These are phyloP conservation scores for Bergia sp. DNA, from an alignment of 92 coral and sea anemone species.

Conservation along the genomic window DNA sequence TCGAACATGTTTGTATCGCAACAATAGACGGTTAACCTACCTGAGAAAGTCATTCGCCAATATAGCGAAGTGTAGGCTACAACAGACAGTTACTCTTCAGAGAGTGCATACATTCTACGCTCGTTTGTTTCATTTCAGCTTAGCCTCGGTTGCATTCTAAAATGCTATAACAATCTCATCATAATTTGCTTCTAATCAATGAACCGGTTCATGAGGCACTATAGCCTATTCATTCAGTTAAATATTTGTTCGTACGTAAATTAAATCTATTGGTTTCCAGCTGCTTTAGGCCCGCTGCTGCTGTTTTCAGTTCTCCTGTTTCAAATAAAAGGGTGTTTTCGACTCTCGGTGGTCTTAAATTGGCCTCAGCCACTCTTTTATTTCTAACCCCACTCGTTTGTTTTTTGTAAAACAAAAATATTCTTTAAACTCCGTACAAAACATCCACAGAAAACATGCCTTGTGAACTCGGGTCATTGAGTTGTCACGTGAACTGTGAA, in stretches of 20 bases:
- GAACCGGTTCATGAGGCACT: not conserved
- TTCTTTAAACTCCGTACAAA: not conserved
- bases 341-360: not conserved
- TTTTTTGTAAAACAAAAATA: too few species aligned
- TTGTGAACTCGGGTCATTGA: not conserved
- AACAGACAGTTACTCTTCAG: not conserved
- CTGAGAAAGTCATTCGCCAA: not conserved
- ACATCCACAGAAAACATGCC: not conserved
- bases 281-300: not conserved
- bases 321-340: not conserved
- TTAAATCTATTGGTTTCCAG: not conserved
- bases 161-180: not conserved
- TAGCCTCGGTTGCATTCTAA: not conserved
- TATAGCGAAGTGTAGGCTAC: not conserved
- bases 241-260: too few species aligned
- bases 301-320: not conserved
- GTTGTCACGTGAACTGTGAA: not conserved
- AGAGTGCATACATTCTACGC: not conserved
- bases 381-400: not conserved
- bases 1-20: not conserved
- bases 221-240: too few species aligned
- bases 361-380: not conserved
- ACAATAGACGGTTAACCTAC: not conserved
- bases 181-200: not conserved
- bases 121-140: not conserved